Conservation (phyloP, 92 coral and sea anemone genomes). For the Actinostola sp. region DNA sequence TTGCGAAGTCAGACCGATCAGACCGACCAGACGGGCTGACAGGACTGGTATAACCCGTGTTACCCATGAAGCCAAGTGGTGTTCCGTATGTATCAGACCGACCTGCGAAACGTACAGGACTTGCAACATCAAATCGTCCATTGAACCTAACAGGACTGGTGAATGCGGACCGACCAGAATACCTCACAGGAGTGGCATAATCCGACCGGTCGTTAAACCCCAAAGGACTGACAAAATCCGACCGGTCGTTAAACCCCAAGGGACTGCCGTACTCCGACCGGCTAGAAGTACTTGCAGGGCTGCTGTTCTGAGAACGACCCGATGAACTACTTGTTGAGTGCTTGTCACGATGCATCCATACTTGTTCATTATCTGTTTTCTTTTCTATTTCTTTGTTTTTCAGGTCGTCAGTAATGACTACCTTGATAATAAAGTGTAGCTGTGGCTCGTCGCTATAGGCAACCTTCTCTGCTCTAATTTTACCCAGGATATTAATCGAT, state of each 20-base stretch:
- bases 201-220: not conserved
- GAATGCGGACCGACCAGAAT: not conserved
- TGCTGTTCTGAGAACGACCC: constrained; percentile 16
- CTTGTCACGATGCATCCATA: constrained; percentile 15
- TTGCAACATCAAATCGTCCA: constrained; percentile 7
- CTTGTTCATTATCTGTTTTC: constrained; percentile 10
- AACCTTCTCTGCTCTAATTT: constrained; percentile 70
- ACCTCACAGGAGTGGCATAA: constrained; percentile 11
- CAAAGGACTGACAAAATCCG: not conserved
- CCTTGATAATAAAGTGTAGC: constrained; percentile 82
- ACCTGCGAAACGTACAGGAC: not conserved
- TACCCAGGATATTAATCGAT: constrained; percentile 73
- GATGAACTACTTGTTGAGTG: constrained; percentile 13
- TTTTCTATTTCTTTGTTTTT: not conserved
- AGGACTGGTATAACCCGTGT: constrained; percentile 3
- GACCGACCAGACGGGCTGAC: constrained; percentile 20
- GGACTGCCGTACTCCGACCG: constrained; percentile 31
- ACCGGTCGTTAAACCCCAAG: not conserved
- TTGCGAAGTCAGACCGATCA: constrained; percentile 6
- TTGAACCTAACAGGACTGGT: constrained; percentile 14
- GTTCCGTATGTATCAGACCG: not conserved
- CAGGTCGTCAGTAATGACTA: not conserved
- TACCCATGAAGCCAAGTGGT: constrained; percentile 6
- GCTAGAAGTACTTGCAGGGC: constrained; percentile 23
- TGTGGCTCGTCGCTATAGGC: constrained; percentile 78